Evolutionary conservation across 2,113 vertebrate species (phyloP).

Genomic region (Epinephelus lanceolatus): DNA sequence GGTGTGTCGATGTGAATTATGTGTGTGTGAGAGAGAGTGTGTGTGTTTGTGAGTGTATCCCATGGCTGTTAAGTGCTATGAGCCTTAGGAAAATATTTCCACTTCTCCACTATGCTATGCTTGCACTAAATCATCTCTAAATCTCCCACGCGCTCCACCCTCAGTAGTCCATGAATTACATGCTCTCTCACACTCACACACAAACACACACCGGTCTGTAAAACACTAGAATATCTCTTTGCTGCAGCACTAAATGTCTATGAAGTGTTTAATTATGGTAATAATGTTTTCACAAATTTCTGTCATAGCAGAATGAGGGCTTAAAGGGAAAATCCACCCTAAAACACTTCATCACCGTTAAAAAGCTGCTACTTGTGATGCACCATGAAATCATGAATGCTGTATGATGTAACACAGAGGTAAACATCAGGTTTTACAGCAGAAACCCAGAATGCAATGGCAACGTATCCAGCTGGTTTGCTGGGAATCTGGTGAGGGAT

Average conservation of each 20-base stretch:
- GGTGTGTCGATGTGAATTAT: conserved; percentile 58
- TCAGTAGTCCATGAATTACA: conserved; percentile 41
- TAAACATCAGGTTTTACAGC: not conserved
- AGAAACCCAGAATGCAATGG: not conserved
- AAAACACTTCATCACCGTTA: not conserved
- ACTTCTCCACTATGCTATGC: conserved; percentile 55
- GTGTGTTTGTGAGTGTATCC: conserved; percentile 45
- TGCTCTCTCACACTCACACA: conserved; percentile 7
- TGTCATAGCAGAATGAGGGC: conserved; percentile 6
- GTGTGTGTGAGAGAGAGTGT: conserved; percentile 12
- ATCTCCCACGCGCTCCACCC: conserved; percentile 44
- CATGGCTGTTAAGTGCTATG: conserved; percentile 60
- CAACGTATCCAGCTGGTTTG: no score
- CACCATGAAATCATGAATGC: not conserved
- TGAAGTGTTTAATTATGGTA: conserved; percentile 35
- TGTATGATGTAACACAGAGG: not conserved
- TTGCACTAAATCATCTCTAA: conserved; percentile 68
- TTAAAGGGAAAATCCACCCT: not conserved
- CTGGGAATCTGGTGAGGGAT: no score
- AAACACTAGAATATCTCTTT: conserved; percentile 16
- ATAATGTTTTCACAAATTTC: conserved; percentile 27
- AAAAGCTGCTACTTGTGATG: conserved; percentile 1
- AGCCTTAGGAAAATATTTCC: conserved; percentile 77
- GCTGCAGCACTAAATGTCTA: conserved; percentile 24
- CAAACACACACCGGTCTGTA: not conserved